These are phyloP conservation scores for Leptosomus discolor DNA, from an alignment of 2,113 vertebrate genomes.

Conservation along the genomic window DNA sequence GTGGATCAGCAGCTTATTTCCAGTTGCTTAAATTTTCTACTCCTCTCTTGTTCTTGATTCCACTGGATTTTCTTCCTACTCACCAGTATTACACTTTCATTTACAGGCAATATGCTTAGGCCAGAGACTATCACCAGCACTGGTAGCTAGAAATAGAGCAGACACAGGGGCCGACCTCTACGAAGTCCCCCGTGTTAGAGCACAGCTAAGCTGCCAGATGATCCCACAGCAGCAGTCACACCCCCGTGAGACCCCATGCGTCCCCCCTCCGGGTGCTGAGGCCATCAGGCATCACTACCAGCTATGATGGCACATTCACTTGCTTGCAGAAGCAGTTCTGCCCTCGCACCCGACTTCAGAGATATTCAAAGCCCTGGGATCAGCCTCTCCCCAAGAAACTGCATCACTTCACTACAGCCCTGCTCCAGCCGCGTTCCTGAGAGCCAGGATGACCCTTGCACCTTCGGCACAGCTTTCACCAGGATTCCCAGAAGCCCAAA, in stretches of 20 bases:
- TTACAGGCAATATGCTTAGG: background rate
- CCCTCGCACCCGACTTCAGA: background rate
- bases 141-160: background rate
- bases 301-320: accelerated
- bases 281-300: background rate
- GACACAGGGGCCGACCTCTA: background rate
- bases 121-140: background rate
- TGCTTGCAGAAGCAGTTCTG: background rate
- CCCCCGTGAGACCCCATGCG: background rate
- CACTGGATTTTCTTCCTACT: background rate
- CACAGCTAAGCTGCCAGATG: background rate
- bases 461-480: background rate
- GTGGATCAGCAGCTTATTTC: constrained; percentile 49
- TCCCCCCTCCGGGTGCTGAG: background rate
- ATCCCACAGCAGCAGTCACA: background rate
- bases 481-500: background rate
- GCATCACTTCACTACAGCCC: accelerated
- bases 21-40: constrained; percentile 16
- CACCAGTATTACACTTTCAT: background rate
- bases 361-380: background rate
- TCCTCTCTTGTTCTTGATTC: constrained; percentile 21
- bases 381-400: background rate
- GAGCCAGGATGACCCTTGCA: background rate
- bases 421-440: accelerated
- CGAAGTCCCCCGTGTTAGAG: background rate